phyloP scores from a whole-genome alignment of 1,140 invertebrate genomes.

The Papilio dardanus region DNA sequence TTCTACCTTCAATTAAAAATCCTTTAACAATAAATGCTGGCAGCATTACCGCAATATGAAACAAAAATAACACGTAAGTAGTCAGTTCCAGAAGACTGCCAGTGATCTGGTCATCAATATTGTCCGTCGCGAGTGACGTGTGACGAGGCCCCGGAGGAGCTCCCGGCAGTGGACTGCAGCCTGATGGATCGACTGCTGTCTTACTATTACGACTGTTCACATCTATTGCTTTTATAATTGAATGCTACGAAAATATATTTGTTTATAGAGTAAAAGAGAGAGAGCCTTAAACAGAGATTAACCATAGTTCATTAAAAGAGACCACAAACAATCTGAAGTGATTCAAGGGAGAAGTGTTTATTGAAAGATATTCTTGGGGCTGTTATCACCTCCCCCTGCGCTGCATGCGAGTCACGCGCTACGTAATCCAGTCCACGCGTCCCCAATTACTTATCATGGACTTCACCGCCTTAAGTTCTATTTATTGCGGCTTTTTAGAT shows the following conservation, averaged over 20 bases:
- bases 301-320: background rate
- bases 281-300: background rate
- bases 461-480: constrained; percentile 28
- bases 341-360: constrained; percentile 26
- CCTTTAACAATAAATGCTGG: background rate
- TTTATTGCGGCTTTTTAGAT: constrained; percentile 20
- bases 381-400: background rate
- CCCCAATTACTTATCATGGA: constrained; percentile 31
- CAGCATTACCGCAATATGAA: background rate
- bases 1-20: background rate
- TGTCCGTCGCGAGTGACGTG: background rate
- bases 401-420: constrained; percentile 26
- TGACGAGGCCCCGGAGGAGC: constrained; percentile 3
- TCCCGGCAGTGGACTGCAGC: background rate
- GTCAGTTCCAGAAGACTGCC: constrained; percentile 1
- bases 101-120: constrained; percentile 13
- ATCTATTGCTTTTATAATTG: background rate
- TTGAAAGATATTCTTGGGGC: constrained; percentile 21
- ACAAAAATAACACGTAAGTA: background rate
- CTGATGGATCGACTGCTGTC: constrained; percentile 9
- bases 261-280: no score
- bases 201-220: background rate
- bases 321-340: background rate
- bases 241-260: background rate
- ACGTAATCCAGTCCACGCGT: constrained; percentile 32